Conservation (phyloP, 2,797 vertebrate species). For the Gobionotothen gibberifrons region DNA sequence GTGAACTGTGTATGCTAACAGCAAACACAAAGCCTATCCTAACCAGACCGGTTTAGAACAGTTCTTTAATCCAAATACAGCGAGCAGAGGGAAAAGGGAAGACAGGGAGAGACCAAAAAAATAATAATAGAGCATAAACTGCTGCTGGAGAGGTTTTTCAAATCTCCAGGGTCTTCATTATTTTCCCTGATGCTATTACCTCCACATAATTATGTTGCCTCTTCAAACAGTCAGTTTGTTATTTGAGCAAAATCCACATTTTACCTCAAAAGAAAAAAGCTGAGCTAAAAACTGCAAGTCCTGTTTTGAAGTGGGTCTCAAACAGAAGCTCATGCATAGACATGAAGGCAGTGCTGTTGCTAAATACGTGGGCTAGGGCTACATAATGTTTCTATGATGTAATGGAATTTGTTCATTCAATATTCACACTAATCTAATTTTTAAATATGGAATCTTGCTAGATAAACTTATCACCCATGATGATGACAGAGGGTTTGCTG, state of each 20-base stretch:
- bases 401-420: constrained; percentile 60
- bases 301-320: constrained; percentile 67
- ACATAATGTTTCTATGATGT: constrained; percentile 55
- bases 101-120: constrained; percentile 57
- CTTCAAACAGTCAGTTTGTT: constrained; percentile 79
- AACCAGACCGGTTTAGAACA: constrained; percentile 53
- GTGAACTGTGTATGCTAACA: not conserved
- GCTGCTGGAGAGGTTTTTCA: constrained; percentile 66
- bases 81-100: constrained; percentile 48
- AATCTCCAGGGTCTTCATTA: constrained; percentile 78
- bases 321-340: constrained; percentile 65
- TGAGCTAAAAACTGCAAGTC: constrained; percentile 50
- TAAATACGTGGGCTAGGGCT: constrained; percentile 50
- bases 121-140: constrained; percentile 71
- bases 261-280: constrained; percentile 56
- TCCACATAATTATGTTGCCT: constrained; percentile 76
- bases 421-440: constrained; percentile 59
- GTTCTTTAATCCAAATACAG: constrained; percentile 65
- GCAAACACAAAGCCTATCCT: constrained; percentile 37
- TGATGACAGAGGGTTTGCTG: constrained; percentile 56
- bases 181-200: constrained; percentile 81
- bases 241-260: constrained; percentile 72
- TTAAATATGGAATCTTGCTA: constrained; percentile 43
- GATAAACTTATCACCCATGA: constrained; percentile 57
- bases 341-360: constrained; percentile 47